Percentiles rank a stretch among this genome's conserved stretches.
Evolutionary conservation across 2,113 vertebrate genomes (phyloP).

Genomic region (Hemiscyllium ocellatum): DNA sequence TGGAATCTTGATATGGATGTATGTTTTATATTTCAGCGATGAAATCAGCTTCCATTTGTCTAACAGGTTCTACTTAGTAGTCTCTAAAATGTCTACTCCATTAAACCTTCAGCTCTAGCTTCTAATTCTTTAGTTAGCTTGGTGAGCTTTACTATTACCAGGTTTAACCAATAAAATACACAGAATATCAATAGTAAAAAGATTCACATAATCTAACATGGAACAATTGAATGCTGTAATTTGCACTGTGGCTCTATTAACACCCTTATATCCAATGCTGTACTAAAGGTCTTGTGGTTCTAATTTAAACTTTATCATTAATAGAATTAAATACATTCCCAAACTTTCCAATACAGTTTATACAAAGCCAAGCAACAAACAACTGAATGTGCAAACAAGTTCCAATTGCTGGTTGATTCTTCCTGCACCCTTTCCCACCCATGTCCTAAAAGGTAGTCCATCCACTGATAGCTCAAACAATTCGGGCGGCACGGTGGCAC

Average conservation of each 20-base stretch:
- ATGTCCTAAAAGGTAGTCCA: not conserved
- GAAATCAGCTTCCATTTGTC: too few species aligned
- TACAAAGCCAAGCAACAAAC: not conserved
- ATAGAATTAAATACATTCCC: not conserved
- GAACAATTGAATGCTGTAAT: too few species aligned
- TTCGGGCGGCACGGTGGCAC: too few species aligned
- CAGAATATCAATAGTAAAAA: too few species aligned
- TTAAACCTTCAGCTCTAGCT: too few species aligned
- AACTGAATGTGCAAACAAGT: not conserved
- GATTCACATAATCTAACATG: too few species aligned
- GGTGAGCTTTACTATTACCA: too few species aligned
- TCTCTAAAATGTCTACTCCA: too few species aligned
- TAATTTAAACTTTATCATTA: not conserved
- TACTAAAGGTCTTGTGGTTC: not conserved
- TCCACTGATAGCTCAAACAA: not conserved
- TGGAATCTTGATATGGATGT: not conserved
- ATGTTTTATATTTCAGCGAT: too few species aligned
- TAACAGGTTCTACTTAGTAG: too few species aligned
- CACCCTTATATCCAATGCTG: not conserved
- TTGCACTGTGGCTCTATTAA: not conserved
- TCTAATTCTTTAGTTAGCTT: too few species aligned
- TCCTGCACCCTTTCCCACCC: not conserved
- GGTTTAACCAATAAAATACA: too few species aligned
- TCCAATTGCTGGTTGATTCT: not conserved
- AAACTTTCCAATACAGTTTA: not conserved